These are phyloP conservation scores for Hyposoter dolosus DNA, from an alignment of 2,888 invertebrate species.

Conservation along the genomic window DNA sequence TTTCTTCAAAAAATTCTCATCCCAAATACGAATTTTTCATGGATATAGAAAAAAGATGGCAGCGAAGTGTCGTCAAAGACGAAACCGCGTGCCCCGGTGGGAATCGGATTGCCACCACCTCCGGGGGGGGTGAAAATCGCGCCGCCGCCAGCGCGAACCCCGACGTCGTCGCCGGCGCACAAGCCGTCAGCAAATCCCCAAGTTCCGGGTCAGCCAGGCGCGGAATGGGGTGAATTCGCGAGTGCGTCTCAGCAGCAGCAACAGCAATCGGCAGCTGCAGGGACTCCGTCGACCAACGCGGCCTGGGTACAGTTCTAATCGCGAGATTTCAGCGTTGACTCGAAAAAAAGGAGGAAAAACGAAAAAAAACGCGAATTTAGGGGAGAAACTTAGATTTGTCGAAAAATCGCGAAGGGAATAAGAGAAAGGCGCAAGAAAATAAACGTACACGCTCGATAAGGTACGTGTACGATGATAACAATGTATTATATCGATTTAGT, in stretches of 20 bases:
- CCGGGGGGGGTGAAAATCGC: constrained; percentile 91
- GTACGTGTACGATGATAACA: constrained; percentile 55
- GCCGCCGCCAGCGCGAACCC: constrained; percentile 89
- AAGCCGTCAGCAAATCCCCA: constrained; percentile 87
- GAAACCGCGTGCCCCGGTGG: constrained; percentile 87
- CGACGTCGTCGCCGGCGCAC: constrained; percentile 92
- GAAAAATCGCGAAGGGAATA: constrained; percentile 21
- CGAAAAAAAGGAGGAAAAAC: background rate
- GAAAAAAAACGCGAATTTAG: constrained; percentile 40
- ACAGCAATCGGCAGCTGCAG: constrained; percentile 72
- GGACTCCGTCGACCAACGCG: constrained; percentile 79
- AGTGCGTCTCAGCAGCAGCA: constrained; percentile 79
- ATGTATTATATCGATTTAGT: constrained; percentile 57
- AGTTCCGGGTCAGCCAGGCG: constrained; percentile 83
- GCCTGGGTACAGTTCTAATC: constrained; percentile 85
- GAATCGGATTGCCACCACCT: constrained; percentile 92
- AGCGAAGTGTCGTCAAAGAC: constrained; percentile 90
- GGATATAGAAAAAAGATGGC: constrained; percentile 93
- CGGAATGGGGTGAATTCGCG: constrained; percentile 93
- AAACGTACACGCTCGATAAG: constrained; percentile 54
- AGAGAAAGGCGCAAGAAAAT: constrained; percentile 26
- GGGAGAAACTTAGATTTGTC: constrained; percentile 50
- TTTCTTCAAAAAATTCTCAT: background rate
- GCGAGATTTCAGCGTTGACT: constrained; percentile 35
- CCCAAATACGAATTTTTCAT: background rate